Evolutionary conservation across 1,140 invertebrate genomes (phyloP).

Genomic region (Conus betulinus): DNA sequence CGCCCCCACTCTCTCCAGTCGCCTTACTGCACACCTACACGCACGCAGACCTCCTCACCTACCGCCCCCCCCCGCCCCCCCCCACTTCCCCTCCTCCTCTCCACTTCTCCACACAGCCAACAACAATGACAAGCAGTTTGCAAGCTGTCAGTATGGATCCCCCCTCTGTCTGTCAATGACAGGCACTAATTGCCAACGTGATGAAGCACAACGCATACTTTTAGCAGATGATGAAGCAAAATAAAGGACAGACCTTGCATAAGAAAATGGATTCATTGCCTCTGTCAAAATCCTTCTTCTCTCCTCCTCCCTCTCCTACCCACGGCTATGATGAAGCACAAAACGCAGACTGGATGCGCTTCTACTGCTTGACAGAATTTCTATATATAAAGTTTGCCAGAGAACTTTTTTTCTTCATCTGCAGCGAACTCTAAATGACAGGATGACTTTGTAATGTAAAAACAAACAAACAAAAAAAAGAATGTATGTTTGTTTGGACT

Average conservation of each 20-base stretch:
- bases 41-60: not conserved
- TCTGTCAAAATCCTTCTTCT: not conserved
- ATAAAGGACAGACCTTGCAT: not conserved
- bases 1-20: too few species aligned
- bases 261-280: not conserved
- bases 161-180: not conserved
- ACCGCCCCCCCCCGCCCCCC: not conserved
- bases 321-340: conserved; percentile 7
- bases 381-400: not conserved
- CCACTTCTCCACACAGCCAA: not conserved
- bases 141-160: not conserved
- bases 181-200: not conserved
- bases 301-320: not conserved
- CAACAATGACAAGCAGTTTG: not conserved
- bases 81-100: not conserved
- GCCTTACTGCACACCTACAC: too few species aligned
- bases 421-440: not conserved
- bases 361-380: not conserved
- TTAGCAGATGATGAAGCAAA: conserved; percentile 7
- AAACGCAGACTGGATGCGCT: not conserved
- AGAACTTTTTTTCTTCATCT: not conserved
- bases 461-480: not conserved
- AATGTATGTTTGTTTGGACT: too few species aligned
- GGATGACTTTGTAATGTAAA: not conserved
- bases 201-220: not conserved